Base-by-base conservation (phyloP, 2,797 vertebrate species). In the Intellagama lesueurii region DNA sequence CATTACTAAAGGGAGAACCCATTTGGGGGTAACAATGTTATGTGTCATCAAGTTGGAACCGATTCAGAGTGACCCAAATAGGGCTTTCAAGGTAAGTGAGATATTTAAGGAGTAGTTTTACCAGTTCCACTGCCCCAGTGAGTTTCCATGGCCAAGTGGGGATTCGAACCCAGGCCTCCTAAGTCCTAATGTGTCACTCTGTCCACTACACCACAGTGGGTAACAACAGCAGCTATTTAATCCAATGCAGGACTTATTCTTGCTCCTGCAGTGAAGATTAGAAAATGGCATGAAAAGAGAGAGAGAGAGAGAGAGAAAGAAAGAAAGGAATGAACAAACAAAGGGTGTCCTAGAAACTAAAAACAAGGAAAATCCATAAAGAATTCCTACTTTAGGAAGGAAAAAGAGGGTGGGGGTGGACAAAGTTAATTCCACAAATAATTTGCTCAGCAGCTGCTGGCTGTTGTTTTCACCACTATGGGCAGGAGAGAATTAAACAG, bases 161-260 rank as follows among this genome's bases (percentile, higher is more conserved):
- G 40, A 40, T 40, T 40, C 40, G 40, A 40, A 40, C 3, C 40
- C 40, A 40, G 40, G 40, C 40, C 40, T 40, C 40, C 40, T 40
- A 40, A 40, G 40, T 40, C 40, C 40, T 40, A 40, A 40, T 40
- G 40, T 40, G 40, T 40, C 40, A 40, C 40, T 40, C 40, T 40
- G 3, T 3, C 40, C 40, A 40, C 40, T 40, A 40, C 40, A 40
- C 40, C 40, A 40, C 40, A 40, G 40, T 40, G 40, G 40, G 40
- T 40, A 40, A 40, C 40, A 40, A 40, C 40, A 40, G 40, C 40
- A 40, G 40, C 40, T 40, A 40, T 72, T 81, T 17, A 73, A 77
- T 22, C 32, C 85, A 85, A 94, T 32, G 64, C 77, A 89, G 76
- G 88, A 72, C 56, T 40, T 73, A 86, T 91, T 32, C 87, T 0